Evolutionary conservation across 2,888 invertebrate genomes (phyloP).

Genomic region (Scaeva pyrastri): DNA sequence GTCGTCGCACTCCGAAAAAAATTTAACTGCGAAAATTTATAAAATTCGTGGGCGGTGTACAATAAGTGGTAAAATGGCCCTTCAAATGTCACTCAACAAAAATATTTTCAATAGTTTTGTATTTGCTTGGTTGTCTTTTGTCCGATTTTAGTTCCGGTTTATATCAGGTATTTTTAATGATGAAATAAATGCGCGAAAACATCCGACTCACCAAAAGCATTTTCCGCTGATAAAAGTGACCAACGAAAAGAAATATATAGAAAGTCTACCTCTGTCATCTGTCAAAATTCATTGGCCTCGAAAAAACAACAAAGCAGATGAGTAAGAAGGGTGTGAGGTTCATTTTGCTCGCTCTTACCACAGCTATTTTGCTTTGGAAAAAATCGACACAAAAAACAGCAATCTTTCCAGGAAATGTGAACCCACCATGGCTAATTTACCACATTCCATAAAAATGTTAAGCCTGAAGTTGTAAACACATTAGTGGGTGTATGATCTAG

Average conservation of each 20-base stretch:
- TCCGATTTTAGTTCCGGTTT: conserved; percentile 39
- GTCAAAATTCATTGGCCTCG: conserved; percentile 54
- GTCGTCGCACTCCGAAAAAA: conserved; percentile 34
- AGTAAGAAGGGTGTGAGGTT: neutral
- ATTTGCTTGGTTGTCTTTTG: conserved; percentile 30
- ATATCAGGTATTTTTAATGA: conserved; percentile 75
- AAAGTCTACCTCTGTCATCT: conserved; percentile 41
- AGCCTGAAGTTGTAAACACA: too few species aligned
- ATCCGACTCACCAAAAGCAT: conserved; percentile 76
- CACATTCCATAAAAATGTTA: neutral
- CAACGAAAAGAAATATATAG: conserved; percentile 55
- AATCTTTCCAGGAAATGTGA: neutral
- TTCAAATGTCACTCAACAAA: conserved; percentile 35
- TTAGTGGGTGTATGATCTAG: too few species aligned
- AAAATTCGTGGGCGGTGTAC: conserved; percentile 64
- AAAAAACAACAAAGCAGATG: conserved; percentile 37
- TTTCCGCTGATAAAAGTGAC: conserved; percentile 70
- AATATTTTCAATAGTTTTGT: conserved; percentile 33
- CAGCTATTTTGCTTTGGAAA: too few species aligned
- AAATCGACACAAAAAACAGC: neutral
- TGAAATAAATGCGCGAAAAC: conserved; percentile 77
- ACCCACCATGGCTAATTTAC: neutral
- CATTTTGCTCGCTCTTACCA: neutral
- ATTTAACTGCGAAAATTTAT: conserved; percentile 38
- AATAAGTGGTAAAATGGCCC: conserved; percentile 8